Base-by-base conservation (phyloP, 2,113 vertebrate genomes). In the Phrynosoma platyrhinos region DNA sequence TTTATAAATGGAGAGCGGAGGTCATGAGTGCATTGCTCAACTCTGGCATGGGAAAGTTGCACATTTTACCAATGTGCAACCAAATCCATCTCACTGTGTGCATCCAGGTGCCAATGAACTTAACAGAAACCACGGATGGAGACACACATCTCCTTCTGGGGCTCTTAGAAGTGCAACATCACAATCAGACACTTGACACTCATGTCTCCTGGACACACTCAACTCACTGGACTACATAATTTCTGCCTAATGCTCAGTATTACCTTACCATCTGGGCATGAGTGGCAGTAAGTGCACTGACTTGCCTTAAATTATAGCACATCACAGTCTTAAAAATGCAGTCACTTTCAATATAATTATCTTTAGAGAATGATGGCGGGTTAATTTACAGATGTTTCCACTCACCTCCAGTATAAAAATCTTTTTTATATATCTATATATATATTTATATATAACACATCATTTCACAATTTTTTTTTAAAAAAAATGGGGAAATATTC, bases 341-440 rank as follows among this genome's bases (percentile, higher is more conserved):
- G 75, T 87, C 91, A 68, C 87, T 90, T 85, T 95, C 95, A 98
- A 98, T 97, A 98, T 96, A 98, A 96, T 97, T 94, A 96, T 98
- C 93, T 97, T 96, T 97, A 97, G 94, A 96, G 95, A 88, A 75
- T 95, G 93, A 96, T 94, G 95, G 96, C 96, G 92, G 94, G 95
- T 96, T 94, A 98, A 98, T 97, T 95, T 98, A 97, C 97, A 97
- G 93, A 87, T 95, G 93, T 90, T 95, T 95, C 97, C 96, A 95
- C 96, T 97, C 92, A 93, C 93, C 96, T 94, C 94, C 96, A 94
- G 97, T 98, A 98, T 97, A 98, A 98, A 98, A 98, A 96, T 96
- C 96, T 95, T 92, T 95, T 83, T 97, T 98, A 98, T 98, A 98
- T 97, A 47, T 47, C 5, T 97, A 75, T 64, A 82, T 77, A 82